These are phyloP conservation scores for Chrysochloris asiatica DNA, from an alignment of 2,113 vertebrate genomes.

Conservation along the genomic window DNA sequence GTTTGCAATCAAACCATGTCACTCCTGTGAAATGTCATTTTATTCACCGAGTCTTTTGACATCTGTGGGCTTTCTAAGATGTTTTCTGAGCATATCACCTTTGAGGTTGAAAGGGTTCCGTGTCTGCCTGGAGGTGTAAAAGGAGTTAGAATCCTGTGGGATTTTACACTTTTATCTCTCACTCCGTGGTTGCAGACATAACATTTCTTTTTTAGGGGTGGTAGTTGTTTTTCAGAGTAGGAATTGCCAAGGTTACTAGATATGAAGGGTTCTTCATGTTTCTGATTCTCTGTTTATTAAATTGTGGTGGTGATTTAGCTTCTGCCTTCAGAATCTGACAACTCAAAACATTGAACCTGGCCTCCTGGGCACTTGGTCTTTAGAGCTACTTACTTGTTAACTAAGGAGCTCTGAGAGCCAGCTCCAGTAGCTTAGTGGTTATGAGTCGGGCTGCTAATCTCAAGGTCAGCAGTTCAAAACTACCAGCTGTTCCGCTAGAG, in stretches of 20 bases:
- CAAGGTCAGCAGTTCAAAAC: background rate
- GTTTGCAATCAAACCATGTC: background rate
- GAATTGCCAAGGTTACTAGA: background rate
- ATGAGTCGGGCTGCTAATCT: background rate
- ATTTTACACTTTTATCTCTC: background rate
- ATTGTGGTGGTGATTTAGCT: background rate
- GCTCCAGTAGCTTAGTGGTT: too few species aligned
- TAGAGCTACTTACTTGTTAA: background rate
- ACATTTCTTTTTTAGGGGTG: background rate
- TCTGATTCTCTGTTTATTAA: background rate
- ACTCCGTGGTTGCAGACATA: background rate
- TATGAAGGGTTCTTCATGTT: background rate
- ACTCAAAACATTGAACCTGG: too few species aligned
- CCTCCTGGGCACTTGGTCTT: background rate
- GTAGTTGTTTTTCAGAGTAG: background rate
- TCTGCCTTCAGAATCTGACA: background rate
- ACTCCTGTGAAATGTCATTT: background rate
- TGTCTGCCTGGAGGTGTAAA: background rate
- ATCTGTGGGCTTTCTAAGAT: background rate
- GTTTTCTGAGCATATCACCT: slow-evolving; percentile 18
- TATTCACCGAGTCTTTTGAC: background rate
- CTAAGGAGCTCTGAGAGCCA: background rate
- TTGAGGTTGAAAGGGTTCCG: background rate
- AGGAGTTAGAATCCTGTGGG: background rate
- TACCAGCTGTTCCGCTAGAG: too few species aligned